Conservation (phyloP, 2,888 invertebrate genomes). For the Drosophila buzzatii region DNA sequence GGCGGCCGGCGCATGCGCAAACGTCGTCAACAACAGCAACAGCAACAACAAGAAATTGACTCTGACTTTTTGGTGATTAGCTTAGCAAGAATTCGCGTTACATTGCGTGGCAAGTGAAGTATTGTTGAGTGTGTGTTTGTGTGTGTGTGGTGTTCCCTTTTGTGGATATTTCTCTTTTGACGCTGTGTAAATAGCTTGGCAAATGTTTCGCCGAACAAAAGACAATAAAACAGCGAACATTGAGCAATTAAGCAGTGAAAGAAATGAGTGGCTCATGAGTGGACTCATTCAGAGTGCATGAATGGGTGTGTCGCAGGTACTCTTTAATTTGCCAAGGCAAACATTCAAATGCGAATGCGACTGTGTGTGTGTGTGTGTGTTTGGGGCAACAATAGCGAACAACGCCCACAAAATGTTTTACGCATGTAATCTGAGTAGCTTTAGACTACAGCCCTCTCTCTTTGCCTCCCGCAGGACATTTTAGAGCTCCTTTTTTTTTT, state of each 20-base stretch:
- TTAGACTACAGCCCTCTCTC: neutral
- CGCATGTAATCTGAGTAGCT: conserved; percentile 69
- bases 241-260: conserved; percentile 68
- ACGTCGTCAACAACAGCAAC: conserved; percentile 48
- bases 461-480: conserved; percentile 4
- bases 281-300: conserved; percentile 46
- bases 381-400: conserved; percentile 22
- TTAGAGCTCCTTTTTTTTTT: conserved; percentile 24
- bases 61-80: conserved; percentile 74
- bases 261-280: conserved; percentile 53
- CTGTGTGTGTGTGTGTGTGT: conserved; percentile 13
- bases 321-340: conserved; percentile 58
- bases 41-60: conserved; percentile 50
- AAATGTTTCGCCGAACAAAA: conserved; percentile 69
- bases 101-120: conserved; percentile 54
- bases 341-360: conserved; percentile 22
- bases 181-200: conserved; percentile 64
- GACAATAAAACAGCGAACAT: conserved; percentile 66
- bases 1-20: conserved; percentile 63
- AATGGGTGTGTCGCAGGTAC: conserved; percentile 69
- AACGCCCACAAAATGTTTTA: conserved; percentile 58
- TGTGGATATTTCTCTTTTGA: conserved; percentile 41
- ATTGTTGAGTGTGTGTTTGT: conserved; percentile 14
- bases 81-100: conserved; percentile 79
- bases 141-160: conserved; percentile 34